Evolutionary conservation across 2,888 invertebrate species (phyloP).

Genomic region (Synanthedon formicaeformis): DNA sequence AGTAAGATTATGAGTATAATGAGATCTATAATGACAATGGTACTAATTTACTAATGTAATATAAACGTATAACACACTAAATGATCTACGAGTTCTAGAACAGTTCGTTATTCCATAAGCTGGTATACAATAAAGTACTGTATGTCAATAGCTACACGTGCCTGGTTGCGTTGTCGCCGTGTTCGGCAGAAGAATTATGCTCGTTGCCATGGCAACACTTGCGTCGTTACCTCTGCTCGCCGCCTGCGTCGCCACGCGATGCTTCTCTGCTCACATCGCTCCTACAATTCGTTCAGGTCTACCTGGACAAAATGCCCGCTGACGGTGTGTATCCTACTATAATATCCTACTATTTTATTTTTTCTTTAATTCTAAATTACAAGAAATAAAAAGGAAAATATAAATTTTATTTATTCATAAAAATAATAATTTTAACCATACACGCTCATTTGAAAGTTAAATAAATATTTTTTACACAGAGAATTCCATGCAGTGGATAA

Average conservation of each 20-base stretch:
- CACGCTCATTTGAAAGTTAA: neutral
- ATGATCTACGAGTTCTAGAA: no score
- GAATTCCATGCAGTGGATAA: conserved; percentile 42
- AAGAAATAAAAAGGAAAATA: no score
- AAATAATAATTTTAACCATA: no score
- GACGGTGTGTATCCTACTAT: neutral
- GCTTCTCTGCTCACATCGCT: conserved; percentile 66
- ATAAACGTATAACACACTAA: no score
- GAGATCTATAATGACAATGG: no score
- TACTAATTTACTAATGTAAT: no score
- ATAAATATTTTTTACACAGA: conserved; percentile 16
- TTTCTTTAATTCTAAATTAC: no score
- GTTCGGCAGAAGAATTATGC: conserved; percentile 33
- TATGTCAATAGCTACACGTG: conserved; percentile 46
- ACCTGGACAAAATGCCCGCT: conserved; percentile 41
- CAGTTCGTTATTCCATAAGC: neutral
- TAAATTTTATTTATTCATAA: no score
- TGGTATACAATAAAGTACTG: neutral
- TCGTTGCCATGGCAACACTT: conserved; percentile 74
- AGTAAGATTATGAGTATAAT: no score
- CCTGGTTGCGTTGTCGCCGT: conserved; percentile 35
- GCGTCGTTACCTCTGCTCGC: conserved; percentile 71
- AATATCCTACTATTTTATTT: no score
- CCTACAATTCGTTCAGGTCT: conserved; percentile 40
- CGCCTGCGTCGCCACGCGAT: conserved; percentile 76